Evolutionary conservation across 2,888 invertebrate genomes (phyloP).

Genomic region (Zonitis immaculata): DNA sequence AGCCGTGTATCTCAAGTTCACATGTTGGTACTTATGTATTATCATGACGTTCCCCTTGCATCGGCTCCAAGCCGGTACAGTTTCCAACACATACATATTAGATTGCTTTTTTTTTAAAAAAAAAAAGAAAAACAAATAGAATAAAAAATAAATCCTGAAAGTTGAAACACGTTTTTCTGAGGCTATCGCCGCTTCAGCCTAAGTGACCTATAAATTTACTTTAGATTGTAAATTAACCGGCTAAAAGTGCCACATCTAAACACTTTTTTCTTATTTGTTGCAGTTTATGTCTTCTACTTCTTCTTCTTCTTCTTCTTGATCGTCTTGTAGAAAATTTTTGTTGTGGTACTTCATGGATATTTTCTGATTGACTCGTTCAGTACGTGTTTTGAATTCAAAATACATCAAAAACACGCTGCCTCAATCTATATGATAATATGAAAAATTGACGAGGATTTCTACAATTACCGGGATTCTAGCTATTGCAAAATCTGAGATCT

Average conservation of each 20-base stretch:
- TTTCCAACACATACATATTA: conserved; percentile 15
- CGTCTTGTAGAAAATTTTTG: conserved; percentile 8
- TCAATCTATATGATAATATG: no score
- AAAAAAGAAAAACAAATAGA: conserved; percentile 1
- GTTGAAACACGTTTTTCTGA: conserved; percentile 38
- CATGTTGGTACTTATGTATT: conserved; percentile 39
- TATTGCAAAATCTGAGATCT: neutral
- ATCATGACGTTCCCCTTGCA: conserved; percentile 26
- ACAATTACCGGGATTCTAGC: neutral
- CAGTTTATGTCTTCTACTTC: neutral
- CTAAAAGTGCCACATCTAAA: conserved; percentile 20
- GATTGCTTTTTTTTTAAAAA: neutral
- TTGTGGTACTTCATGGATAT: no score
- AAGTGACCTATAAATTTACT: conserved; percentile 42
- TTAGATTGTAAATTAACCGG: conserved; percentile 38
- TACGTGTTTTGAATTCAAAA: neutral
- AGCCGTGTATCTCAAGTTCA: conserved; percentile 39
- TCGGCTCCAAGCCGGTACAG: conserved; percentile 31
- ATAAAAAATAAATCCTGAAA: conserved; percentile 8
- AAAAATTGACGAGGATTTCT: neutral
- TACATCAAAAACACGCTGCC: neutral
- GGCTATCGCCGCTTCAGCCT: conserved; percentile 35
- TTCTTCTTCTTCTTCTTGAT: no score
- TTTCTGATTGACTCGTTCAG: neutral
- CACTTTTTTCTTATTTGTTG: neutral